phyloP scores from a whole-genome alignment of 2,888 invertebrate species.

The Buathra laborator region DNA sequence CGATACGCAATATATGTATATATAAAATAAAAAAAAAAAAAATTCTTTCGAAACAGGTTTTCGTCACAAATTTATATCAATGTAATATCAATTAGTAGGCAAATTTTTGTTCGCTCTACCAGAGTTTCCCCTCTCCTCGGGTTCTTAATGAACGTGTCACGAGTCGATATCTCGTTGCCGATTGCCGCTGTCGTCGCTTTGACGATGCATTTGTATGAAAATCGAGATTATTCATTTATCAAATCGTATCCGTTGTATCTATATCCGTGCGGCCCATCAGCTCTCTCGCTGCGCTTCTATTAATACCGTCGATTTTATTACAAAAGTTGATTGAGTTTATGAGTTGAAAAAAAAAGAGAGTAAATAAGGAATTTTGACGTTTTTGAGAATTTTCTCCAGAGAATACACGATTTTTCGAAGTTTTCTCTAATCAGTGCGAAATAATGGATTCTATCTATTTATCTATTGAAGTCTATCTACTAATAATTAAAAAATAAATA shows the following conservation, averaged over 20 bases:
- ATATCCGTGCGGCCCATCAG: neutral
- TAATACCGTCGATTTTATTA: neutral
- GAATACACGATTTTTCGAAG: no score
- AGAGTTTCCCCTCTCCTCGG: slow-evolving; percentile 17
- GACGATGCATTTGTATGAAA: neutral
- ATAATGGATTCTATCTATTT: no score
- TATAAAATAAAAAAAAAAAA: neutral
- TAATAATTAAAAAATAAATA: no score
- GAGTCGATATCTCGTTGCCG: neutral
- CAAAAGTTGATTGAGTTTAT: no score
- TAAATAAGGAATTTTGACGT: no score
- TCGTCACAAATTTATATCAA: slow-evolving; percentile 39
- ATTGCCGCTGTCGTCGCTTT: neutral
- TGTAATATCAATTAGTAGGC: slow-evolving; percentile 56
- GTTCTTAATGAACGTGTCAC: neutral
- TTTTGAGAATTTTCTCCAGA: no score
- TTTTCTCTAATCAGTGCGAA: no score
- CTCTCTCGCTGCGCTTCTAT: neutral
- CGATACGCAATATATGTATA: neutral
- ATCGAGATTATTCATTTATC: slow-evolving; percentile 5
- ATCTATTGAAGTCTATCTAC: no score
- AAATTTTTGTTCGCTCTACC: slow-evolving; percentile 42
- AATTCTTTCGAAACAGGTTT: slow-evolving; percentile 47
- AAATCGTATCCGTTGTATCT: neutral
- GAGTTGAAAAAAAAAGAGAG: no score